Conservation (phyloP, 2,113 vertebrate species). For the Harpagus bidentatus region DNA sequence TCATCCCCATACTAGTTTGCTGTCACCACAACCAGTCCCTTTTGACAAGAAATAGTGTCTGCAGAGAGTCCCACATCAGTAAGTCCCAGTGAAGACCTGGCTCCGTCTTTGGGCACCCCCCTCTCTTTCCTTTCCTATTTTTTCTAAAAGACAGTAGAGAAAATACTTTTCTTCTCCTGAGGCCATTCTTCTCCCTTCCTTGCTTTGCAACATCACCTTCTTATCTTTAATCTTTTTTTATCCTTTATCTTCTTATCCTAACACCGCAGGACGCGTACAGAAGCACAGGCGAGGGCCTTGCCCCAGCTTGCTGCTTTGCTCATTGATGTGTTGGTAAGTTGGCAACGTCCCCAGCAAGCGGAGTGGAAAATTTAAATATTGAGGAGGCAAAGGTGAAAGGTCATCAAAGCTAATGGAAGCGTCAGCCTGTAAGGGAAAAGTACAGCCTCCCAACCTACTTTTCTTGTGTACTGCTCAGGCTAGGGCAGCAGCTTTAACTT, state of each 20-base stretch:
- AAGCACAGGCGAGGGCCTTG: not conserved
- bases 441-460: not conserved
- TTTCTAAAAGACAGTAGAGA: not conserved
- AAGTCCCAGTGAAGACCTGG: not conserved
- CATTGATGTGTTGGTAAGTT: not conserved
- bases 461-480: not conserved
- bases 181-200: not conserved
- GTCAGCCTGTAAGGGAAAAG: not conserved
- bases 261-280: accelerated
- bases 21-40: not conserved
- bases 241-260: not conserved
- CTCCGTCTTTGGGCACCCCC: not conserved
- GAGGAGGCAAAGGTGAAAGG: not conserved
- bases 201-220: not conserved
- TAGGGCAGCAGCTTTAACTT: not conserved
- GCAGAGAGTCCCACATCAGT: not conserved
- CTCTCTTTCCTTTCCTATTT: not conserved
- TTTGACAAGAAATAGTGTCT: not conserved
- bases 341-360: not conserved
- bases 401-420: not conserved
- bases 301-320: not conserved
- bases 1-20: not conserved
- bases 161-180: not conserved
- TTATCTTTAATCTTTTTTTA: not conserved
- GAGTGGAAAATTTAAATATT: not conserved